A percentile compares a stretch with the other conserved stretches of the same genome.
These are phyloP conservation scores for Phasia obesa DNA, from an alignment of 2,888 invertebrate species.

Conservation along the genomic window DNA sequence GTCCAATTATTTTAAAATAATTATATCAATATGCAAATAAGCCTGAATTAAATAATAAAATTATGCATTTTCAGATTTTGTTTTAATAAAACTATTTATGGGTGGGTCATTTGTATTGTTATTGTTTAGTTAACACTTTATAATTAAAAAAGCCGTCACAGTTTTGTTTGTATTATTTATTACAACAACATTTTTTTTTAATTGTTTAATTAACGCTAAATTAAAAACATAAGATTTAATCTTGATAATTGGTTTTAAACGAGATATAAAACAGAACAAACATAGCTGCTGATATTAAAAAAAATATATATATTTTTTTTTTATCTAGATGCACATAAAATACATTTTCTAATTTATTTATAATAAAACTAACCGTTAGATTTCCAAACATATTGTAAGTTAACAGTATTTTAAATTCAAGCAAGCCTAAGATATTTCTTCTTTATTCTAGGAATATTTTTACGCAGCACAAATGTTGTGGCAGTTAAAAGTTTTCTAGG, in stretches of 20 bases:
- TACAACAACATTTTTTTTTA: background rate
- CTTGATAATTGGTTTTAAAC: constrained; percentile 22
- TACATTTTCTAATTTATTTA: too few species aligned
- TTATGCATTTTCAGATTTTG: background rate
- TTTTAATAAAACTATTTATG: too few species aligned
- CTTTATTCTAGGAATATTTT: constrained; percentile 15
- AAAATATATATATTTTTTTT: too few species aligned
- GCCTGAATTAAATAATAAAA: background rate
- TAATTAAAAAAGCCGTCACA: constrained; percentile 49
- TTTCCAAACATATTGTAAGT: too few species aligned
- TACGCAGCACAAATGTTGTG: background rate
- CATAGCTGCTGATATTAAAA: background rate
- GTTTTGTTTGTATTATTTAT: background rate
- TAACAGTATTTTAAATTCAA: background rate
- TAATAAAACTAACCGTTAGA: too few species aligned
- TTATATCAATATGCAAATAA: constrained; percentile 27
- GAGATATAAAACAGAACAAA: constrained; percentile 4
- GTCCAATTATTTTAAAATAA: background rate
- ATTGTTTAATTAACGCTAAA: constrained; percentile 29
- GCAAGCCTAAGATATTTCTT: background rate
- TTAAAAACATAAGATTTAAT: constrained; percentile 30
- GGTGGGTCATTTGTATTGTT: constrained; percentile 38
- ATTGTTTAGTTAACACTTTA: constrained; percentile 24
- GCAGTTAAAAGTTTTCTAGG: constrained; percentile 13
- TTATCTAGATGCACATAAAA: too few species aligned